Conservation (phyloP, 2,113 vertebrate genomes). For the Otis tarda region DNA sequence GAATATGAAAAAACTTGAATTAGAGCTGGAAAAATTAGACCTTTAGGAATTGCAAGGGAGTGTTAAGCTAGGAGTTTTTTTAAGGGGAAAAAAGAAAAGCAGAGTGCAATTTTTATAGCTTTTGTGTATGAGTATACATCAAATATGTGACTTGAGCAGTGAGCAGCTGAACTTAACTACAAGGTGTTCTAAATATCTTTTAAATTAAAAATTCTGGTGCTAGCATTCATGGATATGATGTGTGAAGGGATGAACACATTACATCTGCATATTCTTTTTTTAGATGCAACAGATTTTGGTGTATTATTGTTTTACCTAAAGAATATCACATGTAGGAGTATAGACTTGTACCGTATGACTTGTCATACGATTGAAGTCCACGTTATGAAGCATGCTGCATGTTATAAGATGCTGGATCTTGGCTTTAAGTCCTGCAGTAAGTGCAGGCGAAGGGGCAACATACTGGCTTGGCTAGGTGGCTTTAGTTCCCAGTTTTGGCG, state of each 20-base stretch:
- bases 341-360: neutral
- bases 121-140: neutral
- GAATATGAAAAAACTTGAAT: neutral
- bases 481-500: neutral
- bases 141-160: neutral
- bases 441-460: neutral
- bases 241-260: neutral
- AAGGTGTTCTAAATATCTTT: neutral
- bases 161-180: neutral
- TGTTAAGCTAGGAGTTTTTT: neutral
- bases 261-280: neutral
- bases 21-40: neutral
- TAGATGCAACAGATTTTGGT: neutral
- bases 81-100: neutral
- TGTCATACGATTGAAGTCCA: neutral
- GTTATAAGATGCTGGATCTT: neutral
- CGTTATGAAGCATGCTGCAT: neutral
- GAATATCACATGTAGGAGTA: neutral
- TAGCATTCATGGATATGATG: rapidly evolving
- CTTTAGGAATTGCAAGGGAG: neutral
- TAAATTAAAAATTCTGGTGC: neutral
- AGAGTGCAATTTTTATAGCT: neutral
- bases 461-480: neutral
- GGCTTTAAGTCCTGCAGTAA: neutral
- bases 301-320: neutral